Conservation (phyloP, 1,140 invertebrate species). For the Uloborus diversus region DNA sequence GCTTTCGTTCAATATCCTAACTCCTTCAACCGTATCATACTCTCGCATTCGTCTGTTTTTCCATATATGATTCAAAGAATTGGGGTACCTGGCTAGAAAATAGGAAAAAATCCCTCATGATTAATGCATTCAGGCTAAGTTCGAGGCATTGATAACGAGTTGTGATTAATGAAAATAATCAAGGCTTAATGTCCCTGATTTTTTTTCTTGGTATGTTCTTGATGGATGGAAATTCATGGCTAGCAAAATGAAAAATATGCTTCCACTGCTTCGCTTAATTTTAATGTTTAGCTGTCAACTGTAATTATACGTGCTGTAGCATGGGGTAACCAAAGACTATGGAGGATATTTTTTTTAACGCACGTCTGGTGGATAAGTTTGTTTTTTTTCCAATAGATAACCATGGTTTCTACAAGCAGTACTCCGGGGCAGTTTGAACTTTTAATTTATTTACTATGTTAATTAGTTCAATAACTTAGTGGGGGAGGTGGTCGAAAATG, state of each 20-base stretch:
- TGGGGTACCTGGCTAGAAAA: neutral
- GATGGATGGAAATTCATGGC: constrained; percentile 11
- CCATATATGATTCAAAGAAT: neutral
- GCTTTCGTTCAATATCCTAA: too few species aligned
- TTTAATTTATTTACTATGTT: too few species aligned
- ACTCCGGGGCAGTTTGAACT: too few species aligned
- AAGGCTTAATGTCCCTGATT: constrained; percentile 31
- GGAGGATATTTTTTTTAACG: too few species aligned
- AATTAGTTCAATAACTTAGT: too few species aligned
- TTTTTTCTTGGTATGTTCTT: neutral
- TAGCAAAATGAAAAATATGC: neutral
- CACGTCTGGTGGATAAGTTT: too few species aligned
- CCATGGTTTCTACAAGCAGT: too few species aligned
- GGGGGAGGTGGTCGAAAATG: too few species aligned
- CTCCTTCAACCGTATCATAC: neutral
- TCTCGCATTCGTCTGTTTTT: neutral
- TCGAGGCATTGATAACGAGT: constrained; percentile 43
- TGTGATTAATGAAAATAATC: constrained; percentile 51
- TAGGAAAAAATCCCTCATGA: neutral
- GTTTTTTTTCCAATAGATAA: too few species aligned
- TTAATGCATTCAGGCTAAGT: constrained; percentile 13
- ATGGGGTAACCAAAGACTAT: too few species aligned
- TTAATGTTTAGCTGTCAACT: too few species aligned
- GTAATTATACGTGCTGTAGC: too few species aligned
- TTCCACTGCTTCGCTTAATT: neutral